Evolutionary conservation across 1,140 invertebrate genomes (phyloP), one percentile per base, ranked within the genome.

Genomic region (Lutraria rhynchaena): DNA sequence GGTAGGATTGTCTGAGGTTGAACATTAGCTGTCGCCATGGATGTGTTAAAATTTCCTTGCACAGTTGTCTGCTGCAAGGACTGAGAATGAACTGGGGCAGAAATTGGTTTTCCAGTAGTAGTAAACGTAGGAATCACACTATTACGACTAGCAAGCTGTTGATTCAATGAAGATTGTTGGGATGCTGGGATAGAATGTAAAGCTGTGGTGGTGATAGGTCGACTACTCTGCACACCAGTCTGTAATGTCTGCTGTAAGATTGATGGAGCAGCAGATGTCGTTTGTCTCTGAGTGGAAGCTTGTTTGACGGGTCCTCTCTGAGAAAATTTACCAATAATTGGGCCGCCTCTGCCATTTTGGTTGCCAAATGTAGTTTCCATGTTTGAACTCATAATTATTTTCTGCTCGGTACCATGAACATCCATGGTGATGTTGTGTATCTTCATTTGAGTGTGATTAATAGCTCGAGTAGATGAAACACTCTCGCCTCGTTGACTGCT

Each of bases 371-470:
- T 86, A 17, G 88, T 90, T 81, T 91, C 86, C 27, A 86, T 90
- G 81, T 91, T 90, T 24, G 90, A 89, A 22, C 89, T 89, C 82
- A 91, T 73, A 60, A 92, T 77, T n/a, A 91, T 87, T 71, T 91
- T 87, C 70, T 91, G 88, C n/a, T 88, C 86, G 31, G 88, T 87
- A 22, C 74, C 84, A 41, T 41, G 37, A 58, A 88, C 88, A 55
- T 87, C 90, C 87, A 91, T 89, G 44, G 89, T 91, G 41, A 92
- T 91, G 76, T 91, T 92, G 71, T 92, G 91, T 57, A 92, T 90
- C 53, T 89, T 91, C 87, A 89, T 89, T 11, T 74, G 84, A 7
- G 83, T 87, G 37, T 83, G 87, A 65, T 67, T 83, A 29, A 83
- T 31, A 33, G 55, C 61, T 70, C 63, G 22, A 13, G 71, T 46